Percentiles rank a stretch among this genome's conserved stretches.
phyloP scores from a whole-genome alignment of 2,113 vertebrate species.

The Philantomba maxwellii region DNA sequence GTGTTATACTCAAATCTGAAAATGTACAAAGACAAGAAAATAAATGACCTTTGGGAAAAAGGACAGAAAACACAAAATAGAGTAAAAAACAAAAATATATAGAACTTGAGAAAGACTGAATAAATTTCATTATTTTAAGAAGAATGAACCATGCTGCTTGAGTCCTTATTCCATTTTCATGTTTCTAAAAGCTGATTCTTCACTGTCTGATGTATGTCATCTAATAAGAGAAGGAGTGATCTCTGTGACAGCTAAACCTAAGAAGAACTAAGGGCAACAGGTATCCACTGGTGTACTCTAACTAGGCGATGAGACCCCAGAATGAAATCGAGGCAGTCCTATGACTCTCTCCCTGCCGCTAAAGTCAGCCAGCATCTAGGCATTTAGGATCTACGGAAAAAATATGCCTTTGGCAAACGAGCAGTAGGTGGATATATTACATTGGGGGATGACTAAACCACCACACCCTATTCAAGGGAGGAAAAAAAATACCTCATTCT shows the following conservation, averaged over 20 bases:
- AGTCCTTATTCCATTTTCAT: not conserved
- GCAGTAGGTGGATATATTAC: not conserved
- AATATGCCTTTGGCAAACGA: not conserved
- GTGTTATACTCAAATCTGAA: conserved; percentile 19
- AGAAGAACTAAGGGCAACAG: not conserved
- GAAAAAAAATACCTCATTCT: not conserved
- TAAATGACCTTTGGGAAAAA: not conserved
- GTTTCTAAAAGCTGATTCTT: not conserved
- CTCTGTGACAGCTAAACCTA: not conserved
- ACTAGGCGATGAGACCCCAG: not conserved
- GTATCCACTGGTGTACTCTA: not conserved
- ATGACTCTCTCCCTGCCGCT: not conserved
- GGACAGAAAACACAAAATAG: not conserved
- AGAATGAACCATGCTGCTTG: not conserved
- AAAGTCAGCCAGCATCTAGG: not conserved
- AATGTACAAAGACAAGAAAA: conserved; percentile 9
- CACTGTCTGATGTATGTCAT: not conserved
- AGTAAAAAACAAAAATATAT: not conserved
- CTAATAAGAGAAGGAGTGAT: not conserved
- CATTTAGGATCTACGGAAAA: not conserved
- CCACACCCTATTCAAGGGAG: not conserved
- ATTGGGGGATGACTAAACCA: not conserved
- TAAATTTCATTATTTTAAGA: not conserved
- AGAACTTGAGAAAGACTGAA: not conserved
- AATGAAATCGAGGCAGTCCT: not conserved